Conservation (phyloP, 2,888 invertebrate genomes). For the Tuberolachnus salignus region DNA sequence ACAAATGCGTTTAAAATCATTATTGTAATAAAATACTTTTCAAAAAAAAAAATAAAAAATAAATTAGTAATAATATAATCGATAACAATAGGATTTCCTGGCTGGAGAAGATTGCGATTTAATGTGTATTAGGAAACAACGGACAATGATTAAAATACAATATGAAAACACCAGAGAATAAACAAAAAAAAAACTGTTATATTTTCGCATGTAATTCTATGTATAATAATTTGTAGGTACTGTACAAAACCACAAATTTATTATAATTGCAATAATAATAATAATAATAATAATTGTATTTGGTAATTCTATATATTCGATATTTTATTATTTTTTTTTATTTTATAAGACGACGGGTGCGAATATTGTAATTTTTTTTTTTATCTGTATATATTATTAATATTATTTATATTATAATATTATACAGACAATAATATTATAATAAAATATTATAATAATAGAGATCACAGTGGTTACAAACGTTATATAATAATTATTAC, state of each 20-base stretch:
- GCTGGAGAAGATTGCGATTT: no score
- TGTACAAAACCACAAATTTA: constrained; percentile 50
- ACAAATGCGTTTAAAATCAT: no score
- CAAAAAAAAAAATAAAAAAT: no score
- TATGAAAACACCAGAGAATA: constrained; percentile 7
- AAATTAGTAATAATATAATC: no score
- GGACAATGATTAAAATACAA: background rate
- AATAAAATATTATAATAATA: constrained; percentile 36
- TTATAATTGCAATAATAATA: constrained; percentile 37
- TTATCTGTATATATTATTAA: constrained; percentile 24
- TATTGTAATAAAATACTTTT: no score
- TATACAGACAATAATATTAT: background rate
- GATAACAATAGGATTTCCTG: no score
- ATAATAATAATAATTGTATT: no score
- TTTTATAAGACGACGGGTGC: constrained; percentile 40
- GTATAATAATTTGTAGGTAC: constrained; percentile 7
- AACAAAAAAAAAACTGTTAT: constrained; percentile 53
- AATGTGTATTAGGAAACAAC: no score
- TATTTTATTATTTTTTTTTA: no score
- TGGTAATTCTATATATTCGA: no score
- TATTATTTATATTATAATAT: background rate
- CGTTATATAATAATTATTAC: constrained; percentile 11
- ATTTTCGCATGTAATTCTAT: constrained; percentile 44
- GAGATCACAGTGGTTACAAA: constrained; percentile 56
- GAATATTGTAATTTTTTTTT: constrained; percentile 27